Conservation (phyloP, 2,797 vertebrate species). For the Phrynocephalus forsythii region DNA sequence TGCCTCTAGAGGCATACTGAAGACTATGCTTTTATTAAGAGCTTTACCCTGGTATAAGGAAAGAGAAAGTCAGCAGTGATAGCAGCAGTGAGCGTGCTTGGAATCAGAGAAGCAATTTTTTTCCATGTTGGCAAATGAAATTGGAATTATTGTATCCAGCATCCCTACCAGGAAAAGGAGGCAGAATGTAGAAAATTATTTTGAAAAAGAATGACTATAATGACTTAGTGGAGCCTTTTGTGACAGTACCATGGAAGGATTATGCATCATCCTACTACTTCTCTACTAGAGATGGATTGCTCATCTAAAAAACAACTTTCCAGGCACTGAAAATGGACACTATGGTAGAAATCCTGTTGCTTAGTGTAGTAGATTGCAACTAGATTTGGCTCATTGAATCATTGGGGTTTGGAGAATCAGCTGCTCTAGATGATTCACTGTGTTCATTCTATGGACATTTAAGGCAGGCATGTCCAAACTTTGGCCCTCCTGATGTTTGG, state of each 20-base stretch:
- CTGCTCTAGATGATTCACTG: no score
- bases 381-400: no score
- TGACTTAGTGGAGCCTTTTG: neutral
- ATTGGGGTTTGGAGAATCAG: no score
- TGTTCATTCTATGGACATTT: no score
- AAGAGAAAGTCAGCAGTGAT: no score
- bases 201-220: neutral
- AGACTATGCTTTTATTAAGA: constrained; percentile 49
- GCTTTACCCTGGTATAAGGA: neutral
- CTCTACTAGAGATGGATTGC: neutral
- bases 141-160: neutral
- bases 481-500: no score
- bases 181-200: neutral
- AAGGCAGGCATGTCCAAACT: no score
- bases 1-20: constrained; percentile 45
- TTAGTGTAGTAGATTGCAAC: no score
- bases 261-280: neutral
- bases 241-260: neutral
- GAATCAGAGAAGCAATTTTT: neutral
- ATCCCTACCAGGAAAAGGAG: neutral
- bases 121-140: neutral
- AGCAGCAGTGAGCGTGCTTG: neutral
- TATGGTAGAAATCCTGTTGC: no score
- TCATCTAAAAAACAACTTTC: no score
- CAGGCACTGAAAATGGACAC: no score